Base-by-base conservation (phyloP, 2,797 vertebrate species). In the Bovichtus diacanthus region DNA sequence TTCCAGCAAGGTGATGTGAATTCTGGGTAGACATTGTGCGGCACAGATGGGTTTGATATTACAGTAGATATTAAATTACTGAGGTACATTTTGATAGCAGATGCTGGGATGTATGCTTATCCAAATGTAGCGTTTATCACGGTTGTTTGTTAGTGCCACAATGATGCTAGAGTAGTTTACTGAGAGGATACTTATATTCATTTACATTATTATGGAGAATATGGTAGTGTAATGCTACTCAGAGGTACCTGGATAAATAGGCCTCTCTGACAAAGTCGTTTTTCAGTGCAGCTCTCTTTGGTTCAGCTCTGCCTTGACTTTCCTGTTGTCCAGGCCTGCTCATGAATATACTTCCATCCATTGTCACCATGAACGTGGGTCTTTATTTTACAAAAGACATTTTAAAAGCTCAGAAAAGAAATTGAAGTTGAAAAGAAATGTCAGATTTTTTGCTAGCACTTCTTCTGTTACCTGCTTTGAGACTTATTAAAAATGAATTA, bases 1-100 rank as follows among this genome's bases (percentile, higher is more conserved):
- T 82, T 87, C 61, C 70, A 69, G 62, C 41, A 25, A 64, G 59
- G 44, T 55, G 76, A 74, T 51, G 66, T 51, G 78, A 69, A 81
- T 89, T 88, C 81, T 88, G 81, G 84, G 75, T 47, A 86, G 72
- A 73, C 53, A 63, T 27, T 55, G 36, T 39, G 70, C 15, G 71
- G 71, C 73, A 81, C 60, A 64, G 8, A 36, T 9, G 31, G 62
- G 73, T 73, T 78, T 83, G 53, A 81, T 86, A 58, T 86, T 76
- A 70, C 74, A 25, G n/a, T 11, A 76, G 68, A 73, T 85, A 80
- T 86, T 74, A 63, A 55, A 76, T 90, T 78, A 44, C 74, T 34
- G 12, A 50, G 38, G 36, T 41, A 29, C 47, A 82, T 23, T 77
- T 76, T 78, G 51, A 84, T 56, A 55, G 56, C 60, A 77, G 60